phyloP scores from a whole-genome alignment of 2,797 vertebrate species.

The Eupleurogrammus muticus region DNA sequence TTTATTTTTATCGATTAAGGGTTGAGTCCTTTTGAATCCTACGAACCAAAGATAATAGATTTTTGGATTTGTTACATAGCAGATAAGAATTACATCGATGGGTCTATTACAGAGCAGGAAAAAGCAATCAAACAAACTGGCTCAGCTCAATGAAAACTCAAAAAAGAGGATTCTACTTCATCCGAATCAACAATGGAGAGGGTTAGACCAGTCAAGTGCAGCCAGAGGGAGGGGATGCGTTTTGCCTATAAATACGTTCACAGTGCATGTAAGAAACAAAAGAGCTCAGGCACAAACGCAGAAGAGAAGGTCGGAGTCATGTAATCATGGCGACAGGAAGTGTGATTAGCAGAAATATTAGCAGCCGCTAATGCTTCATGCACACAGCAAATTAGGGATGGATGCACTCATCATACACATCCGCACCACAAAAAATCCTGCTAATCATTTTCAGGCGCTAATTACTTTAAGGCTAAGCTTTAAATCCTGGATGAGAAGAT shows the following conservation, averaged over 20 bases:
- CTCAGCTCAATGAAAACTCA: constrained; percentile 20
- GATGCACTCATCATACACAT: constrained; percentile 10
- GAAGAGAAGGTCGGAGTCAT: constrained; percentile 27
- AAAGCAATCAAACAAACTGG: constrained; percentile 22
- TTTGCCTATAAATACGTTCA: constrained; percentile 51
- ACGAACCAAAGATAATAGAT: constrained; percentile 26
- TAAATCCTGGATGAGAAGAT: constrained; percentile 7
- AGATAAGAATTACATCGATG: constrained; percentile 19
- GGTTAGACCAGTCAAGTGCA: constrained; percentile 8
- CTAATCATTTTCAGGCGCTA: constrained; percentile 2
- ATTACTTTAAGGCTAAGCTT: background rate
- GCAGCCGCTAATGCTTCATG: constrained; percentile 22
- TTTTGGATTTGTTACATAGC: constrained; percentile 24
- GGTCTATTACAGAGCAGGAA: constrained; percentile 13
- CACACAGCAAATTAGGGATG: constrained; percentile 36
- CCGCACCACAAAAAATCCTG: background rate
- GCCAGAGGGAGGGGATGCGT: constrained; percentile 36
- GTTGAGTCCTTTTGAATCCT: constrained; percentile 17
- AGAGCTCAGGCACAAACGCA: constrained; percentile 6
- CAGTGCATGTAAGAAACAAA: constrained; percentile 46
- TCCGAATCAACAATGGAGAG: constrained; percentile 46
- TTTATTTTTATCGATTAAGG: constrained; percentile 6
- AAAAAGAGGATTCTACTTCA: constrained; percentile 31
- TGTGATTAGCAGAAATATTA: constrained; percentile 56
- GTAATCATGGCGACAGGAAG: constrained; percentile 68